Evolutionary conservation across 2,113 vertebrate species (phyloP).

Genomic region (Platichthys flesus): DNA sequence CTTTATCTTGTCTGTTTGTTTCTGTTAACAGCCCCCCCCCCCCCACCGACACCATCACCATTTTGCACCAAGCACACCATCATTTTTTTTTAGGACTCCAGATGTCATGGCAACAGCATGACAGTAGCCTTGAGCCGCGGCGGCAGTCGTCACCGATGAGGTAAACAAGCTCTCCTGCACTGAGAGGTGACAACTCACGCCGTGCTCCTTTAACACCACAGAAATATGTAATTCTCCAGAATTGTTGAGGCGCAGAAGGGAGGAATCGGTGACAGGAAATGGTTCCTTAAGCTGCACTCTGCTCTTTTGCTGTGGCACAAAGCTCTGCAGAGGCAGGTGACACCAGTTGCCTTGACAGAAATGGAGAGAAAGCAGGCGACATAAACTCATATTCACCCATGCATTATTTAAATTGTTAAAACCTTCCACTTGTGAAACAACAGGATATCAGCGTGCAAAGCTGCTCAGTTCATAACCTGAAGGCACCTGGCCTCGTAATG

Average conservation of each 20-base stretch:
- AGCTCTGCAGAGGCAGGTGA: slow-evolving; percentile 26
- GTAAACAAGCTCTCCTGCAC: slow-evolving; percentile 23
- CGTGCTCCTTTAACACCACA: not conserved
- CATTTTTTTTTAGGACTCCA: slow-evolving; percentile 49
- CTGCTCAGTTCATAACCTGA: not conserved
- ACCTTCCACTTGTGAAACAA: slow-evolving; percentile 34
- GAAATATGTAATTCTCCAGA: slow-evolving; percentile 14
- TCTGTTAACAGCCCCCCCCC: slow-evolving; percentile 14
- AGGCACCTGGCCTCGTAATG: too few relatives aligned
- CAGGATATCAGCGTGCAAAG: not conserved
- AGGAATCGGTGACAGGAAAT: slow-evolving; percentile 32
- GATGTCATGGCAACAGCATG: slow-evolving; percentile 73
- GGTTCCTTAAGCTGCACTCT: not conserved
- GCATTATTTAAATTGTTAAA: slow-evolving; percentile 44
- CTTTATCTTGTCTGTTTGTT: not conserved
- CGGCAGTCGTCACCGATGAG: slow-evolving; percentile 52
- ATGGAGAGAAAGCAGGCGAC: slow-evolving; percentile 15
- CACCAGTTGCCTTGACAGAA: slow-evolving; percentile 12
- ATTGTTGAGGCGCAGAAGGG: not conserved
- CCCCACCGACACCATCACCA: not conserved
- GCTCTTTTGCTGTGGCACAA: not conserved
- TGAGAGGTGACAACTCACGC: slow-evolving; percentile 28
- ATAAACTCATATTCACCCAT: slow-evolving; percentile 16
- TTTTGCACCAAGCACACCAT: not conserved
- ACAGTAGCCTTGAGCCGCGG: slow-evolving; percentile 50